Evolutionary conservation across 2,113 vertebrate species (phyloP).

Genomic region (Tyrannus savana): DNA sequence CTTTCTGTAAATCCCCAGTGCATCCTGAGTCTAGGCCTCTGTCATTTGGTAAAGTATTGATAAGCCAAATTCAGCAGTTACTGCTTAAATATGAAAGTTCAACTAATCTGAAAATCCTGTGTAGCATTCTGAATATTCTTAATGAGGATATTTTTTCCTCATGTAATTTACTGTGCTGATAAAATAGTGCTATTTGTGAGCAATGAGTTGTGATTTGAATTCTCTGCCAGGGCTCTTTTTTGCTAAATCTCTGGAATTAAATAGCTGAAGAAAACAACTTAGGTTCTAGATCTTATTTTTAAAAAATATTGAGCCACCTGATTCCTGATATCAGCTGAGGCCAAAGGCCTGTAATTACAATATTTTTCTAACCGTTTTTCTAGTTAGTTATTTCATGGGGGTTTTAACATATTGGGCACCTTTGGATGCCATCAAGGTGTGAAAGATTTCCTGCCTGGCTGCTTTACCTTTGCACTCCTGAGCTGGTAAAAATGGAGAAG

Average conservation of each 20-base stretch:
- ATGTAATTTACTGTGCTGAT: neutral
- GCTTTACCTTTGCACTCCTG: neutral
- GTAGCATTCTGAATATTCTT: neutral
- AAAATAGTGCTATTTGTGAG: neutral
- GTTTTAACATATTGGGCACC: neutral
- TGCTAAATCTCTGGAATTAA: neutral
- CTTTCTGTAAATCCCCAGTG: neutral
- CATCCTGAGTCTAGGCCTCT: neutral
- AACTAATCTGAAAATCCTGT: neutral
- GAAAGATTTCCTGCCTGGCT: neutral
- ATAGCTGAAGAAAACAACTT: neutral
- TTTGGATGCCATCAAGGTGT: neutral
- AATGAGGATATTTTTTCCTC: neutral
- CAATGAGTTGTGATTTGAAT: neutral
- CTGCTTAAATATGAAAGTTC: neutral
- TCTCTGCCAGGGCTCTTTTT: neutral
- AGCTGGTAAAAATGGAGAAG: neutral
- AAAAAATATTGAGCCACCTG: neutral
- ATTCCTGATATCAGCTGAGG: neutral
- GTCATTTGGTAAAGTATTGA: neutral
- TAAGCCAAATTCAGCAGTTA: neutral
- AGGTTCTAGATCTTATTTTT: neutral
- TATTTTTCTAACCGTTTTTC: neutral
- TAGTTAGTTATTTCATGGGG: neutral
- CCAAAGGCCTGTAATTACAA: neutral